Evolutionary conservation across 2,888 invertebrate genomes (phyloP).

Genomic region (Cryptus viduatorius): DNA sequence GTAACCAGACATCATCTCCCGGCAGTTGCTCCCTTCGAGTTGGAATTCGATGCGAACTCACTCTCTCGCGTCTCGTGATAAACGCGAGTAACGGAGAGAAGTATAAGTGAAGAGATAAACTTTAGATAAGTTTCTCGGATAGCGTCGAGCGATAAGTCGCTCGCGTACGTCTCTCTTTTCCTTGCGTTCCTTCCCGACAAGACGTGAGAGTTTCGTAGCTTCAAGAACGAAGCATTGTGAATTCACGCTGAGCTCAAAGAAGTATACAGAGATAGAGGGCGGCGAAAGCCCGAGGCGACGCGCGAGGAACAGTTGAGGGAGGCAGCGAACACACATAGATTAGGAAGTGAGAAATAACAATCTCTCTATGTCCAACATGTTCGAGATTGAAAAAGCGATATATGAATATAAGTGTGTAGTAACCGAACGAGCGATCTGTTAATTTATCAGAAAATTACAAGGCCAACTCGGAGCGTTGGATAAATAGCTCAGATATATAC

Average conservation of each 20-base stretch:
- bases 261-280: not conserved
- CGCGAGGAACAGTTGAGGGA: not conserved
- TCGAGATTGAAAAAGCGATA: not conserved
- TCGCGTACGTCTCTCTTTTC: not conserved
- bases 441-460: constrained; percentile 5
- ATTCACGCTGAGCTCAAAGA: not conserved
- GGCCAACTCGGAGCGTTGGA: constrained; percentile 5
- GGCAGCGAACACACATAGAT: constrained; percentile 21
- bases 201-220: constrained; percentile 17
- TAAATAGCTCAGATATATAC: not conserved
- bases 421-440: constrained; percentile 4
- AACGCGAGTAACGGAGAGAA: constrained; percentile 23
- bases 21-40: not conserved
- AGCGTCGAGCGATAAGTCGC: constrained; percentile 58
- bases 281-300: not conserved
- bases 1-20: constrained; percentile 17
- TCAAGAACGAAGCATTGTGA: not conserved
- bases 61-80: constrained; percentile 52
- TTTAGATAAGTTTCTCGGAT: constrained; percentile 60
- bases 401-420: not conserved
- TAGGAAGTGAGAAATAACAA: constrained; percentile 50
- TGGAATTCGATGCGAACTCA: constrained; percentile 39
- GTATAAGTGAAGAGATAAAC: constrained; percentile 54
- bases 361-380: not conserved
- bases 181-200: not conserved